phyloP scores from a whole-genome alignment of 2,797 vertebrate genomes.

The Strix occidentalis region DNA sequence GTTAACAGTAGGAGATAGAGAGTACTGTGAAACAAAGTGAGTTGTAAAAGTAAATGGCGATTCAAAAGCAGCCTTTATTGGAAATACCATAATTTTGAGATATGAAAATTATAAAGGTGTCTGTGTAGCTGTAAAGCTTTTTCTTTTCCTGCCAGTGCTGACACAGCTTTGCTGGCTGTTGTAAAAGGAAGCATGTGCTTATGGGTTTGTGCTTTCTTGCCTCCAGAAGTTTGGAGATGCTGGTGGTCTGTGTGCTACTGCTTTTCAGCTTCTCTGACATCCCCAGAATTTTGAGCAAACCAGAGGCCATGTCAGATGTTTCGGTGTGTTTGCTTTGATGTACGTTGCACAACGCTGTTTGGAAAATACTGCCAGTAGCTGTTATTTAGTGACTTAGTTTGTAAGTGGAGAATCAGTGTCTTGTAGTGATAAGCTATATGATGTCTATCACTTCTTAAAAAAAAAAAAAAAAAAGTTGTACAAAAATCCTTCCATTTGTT shows the following conservation, averaged over 20 bases:
- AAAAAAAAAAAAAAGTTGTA: neutral
- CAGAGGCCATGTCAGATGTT: neutral
- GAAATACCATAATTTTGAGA: neutral
- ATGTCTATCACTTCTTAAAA: neutral
- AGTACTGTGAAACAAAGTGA: conserved; percentile 26
- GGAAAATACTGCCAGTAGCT: neutral
- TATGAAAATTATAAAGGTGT: neutral
- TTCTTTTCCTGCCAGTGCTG: neutral
- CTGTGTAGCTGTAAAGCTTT: neutral
- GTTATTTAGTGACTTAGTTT: neutral
- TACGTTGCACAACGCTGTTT: neutral
- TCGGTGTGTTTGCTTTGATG: neutral
- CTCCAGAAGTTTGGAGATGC: neutral
- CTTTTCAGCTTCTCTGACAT: neutral
- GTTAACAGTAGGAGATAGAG: conserved; percentile 17
- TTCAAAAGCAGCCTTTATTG: conserved; percentile 15
- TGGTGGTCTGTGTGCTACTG: neutral
- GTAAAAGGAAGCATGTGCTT: neutral
- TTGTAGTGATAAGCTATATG: neutral
- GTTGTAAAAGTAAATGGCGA: conserved; percentile 11
- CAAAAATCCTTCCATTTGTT: neutral
- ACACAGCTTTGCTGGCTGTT: neutral
- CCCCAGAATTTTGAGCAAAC: neutral
- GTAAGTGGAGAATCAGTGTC: neutral
- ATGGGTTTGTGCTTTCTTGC: neutral